phyloP scores from a whole-genome alignment of 2,113 vertebrate genomes.

The Myrmophylax atrothorax region DNA sequence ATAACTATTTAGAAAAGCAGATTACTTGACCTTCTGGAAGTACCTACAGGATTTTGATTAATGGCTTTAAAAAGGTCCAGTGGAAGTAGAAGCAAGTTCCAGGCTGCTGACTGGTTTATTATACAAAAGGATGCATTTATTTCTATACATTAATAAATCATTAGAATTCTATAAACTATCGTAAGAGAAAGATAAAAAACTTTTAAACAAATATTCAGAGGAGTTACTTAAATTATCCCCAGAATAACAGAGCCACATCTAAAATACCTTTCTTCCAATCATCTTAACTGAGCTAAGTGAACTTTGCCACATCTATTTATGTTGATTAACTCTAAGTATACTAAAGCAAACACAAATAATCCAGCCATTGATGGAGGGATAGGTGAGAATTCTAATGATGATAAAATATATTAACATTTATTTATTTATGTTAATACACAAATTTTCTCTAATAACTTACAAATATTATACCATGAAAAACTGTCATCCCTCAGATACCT shows the following conservation, averaged over 20 bases:
- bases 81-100: not conserved
- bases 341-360: not conserved
- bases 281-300: not conserved
- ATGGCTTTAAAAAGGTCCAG: not conserved
- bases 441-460: not conserved
- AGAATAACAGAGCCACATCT: not conserved
- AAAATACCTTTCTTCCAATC: not conserved
- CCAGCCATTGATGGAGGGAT: not conserved
- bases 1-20: not conserved
- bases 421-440: not conserved
- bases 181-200: not conserved
- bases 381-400: not conserved
- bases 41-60: not conserved
- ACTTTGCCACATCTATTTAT: not conserved
- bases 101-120: not conserved
- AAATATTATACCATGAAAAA: not conserved
- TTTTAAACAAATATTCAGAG: not conserved
- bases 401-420: not conserved
- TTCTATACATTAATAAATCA: not conserved
- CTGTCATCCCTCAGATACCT: not conserved
- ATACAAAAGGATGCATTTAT: not conserved
- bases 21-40: not conserved
- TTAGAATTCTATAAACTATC: not conserved
- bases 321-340: not conserved
- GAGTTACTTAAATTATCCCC: not conserved